Evolutionary conservation across 2,888 invertebrate species (phyloP).

Genomic region (Lumbricus terrestris): DNA sequence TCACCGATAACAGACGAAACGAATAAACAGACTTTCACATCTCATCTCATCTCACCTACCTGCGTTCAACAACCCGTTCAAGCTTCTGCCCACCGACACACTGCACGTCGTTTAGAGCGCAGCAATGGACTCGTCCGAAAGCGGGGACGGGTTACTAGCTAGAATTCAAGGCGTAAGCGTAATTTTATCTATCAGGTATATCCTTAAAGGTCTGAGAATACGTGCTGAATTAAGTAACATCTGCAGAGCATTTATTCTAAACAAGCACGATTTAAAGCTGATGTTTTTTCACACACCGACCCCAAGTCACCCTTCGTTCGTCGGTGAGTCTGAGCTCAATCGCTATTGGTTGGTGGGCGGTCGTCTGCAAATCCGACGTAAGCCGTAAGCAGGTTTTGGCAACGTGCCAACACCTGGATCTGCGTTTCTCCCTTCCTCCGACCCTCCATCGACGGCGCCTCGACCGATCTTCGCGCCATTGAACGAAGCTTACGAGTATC

Average conservation of each 20-base stretch:
- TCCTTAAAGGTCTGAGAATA: background rate
- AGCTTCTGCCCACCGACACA: background rate
- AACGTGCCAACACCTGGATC: conserved; percentile 8
- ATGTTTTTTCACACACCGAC: background rate
- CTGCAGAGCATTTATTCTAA: background rate
- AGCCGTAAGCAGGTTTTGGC: background rate
- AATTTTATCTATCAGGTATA: background rate
- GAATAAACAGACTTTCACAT: background rate
- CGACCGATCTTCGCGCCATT: conserved; percentile 5
- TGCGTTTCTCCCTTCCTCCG: background rate
- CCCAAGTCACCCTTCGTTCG: background rate
- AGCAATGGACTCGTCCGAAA: background rate
- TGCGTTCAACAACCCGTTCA: background rate
- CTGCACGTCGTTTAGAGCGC: background rate
- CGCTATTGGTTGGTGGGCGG: conserved; percentile 6
- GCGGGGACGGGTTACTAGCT: background rate
- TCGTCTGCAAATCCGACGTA: background rate
- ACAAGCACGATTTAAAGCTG: background rate
- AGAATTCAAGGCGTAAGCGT: background rate
- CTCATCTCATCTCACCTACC: background rate
- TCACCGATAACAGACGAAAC: background rate
- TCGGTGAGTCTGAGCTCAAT: background rate
- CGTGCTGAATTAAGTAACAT: background rate
- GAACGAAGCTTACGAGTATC: conserved; percentile 3
- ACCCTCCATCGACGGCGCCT: background rate